A percentile compares a stretch with the other conserved stretches of the same genome.
These are phyloP conservation scores for Alexandromys fortis DNA, from an alignment of 2,113 vertebrate genomes.

Conservation along the genomic window DNA sequence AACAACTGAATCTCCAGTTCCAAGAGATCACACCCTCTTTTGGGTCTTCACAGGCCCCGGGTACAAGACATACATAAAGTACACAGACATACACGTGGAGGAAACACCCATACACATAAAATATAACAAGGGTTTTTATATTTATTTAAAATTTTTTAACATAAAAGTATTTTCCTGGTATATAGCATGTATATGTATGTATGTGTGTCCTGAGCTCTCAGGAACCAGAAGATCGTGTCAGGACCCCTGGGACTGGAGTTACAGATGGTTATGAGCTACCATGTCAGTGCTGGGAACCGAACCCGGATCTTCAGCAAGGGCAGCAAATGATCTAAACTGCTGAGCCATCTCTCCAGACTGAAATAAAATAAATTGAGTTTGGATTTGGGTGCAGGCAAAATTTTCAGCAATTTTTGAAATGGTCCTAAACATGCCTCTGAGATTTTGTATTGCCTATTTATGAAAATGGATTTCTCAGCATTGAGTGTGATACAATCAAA, in stretches of 20 bases:
- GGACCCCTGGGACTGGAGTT: not conserved
- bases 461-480: too few relatives aligned
- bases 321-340: not conserved
- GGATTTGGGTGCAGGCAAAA: not conserved
- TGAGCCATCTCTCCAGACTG: not conserved
- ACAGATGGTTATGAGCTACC: not conserved
- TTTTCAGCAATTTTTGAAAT: not conserved
- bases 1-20: not conserved
- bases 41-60: not conserved
- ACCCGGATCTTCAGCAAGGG: not conserved
- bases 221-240: not conserved
- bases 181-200: not conserved
- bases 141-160: not conserved
- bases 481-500: not conserved
- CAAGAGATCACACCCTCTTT: not conserved
- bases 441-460: not conserved
- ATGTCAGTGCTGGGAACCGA: not conserved
- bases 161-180: not conserved
- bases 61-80: not conserved
- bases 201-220: not conserved
- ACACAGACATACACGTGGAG: not conserved
- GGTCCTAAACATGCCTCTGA: not conserved
- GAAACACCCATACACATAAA: not conserved
- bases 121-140: not conserved
- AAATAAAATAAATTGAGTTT: not conserved